Conservation (phyloP, 2,113 vertebrate species). For the Balaeniceps rex region DNA sequence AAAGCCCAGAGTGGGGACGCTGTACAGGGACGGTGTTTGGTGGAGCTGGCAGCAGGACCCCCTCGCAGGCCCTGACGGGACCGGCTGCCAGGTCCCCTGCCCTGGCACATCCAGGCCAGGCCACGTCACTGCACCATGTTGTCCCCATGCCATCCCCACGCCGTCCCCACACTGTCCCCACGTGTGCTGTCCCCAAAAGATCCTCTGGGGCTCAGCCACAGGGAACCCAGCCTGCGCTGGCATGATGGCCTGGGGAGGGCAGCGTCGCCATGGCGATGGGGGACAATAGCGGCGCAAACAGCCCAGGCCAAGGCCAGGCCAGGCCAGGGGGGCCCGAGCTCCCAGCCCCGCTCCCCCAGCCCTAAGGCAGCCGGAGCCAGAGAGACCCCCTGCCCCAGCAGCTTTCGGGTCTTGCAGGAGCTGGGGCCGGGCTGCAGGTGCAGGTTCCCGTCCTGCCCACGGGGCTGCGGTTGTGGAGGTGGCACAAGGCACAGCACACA, state of each 20-base stretch:
- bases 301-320: background rate
- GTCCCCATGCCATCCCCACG: background rate
- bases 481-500: background rate
- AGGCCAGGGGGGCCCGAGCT: background rate
- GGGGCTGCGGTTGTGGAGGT: accelerated
- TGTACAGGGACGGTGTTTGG: accelerated
- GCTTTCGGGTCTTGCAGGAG: background rate
- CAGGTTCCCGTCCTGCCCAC: background rate
- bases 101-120: background rate
- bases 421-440: accelerated
- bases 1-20: background rate
- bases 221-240: background rate
- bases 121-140: background rate
- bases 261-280: accelerated
- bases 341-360: accelerated
- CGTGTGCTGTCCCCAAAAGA: accelerated
- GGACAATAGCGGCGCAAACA: background rate
- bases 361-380: background rate
- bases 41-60: background rate
- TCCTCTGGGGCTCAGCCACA: background rate
- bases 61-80: accelerated
- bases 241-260: background rate
- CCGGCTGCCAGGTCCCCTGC: accelerated
- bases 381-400: background rate
- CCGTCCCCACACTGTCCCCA: background rate